Evolutionary conservation across 2,113 vertebrate genomes (phyloP), one percentile per base, ranked within the genome.

Genomic region (Ploceus nigricollis): DNA sequence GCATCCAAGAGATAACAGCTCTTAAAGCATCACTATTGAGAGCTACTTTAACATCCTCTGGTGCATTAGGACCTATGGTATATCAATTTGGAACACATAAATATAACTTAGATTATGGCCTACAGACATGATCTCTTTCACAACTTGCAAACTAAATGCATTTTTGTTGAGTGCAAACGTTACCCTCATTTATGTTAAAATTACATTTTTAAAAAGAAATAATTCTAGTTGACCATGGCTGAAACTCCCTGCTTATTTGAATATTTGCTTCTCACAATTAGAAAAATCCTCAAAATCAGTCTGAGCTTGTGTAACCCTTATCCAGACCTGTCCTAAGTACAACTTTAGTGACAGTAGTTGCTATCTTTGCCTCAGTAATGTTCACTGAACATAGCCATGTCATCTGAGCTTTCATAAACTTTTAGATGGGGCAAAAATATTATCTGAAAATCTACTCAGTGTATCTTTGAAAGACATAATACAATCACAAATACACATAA

Each of bases 1-100:
- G 86, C 22, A 77, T 28, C 98, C 98, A 99, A 20, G 97, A 98
- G 75, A 99, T 96, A 27, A 54, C 22, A 2, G 98, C 96, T 60
- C 95, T 97, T 54, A 97, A 92, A 57, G 98, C 69, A 21, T 90
- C 97, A 7, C 96, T 93, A 7, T 91, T 81, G 57, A 97, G 96
- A 91, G 90, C 75, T 24, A 98, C 97, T 87, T 96, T 96, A 51
- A 98, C 76, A 82, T 97, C 94, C 51, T 7, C 93, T n/a, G 98
- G 98, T 42, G 96, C 57, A 5, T 20, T 69, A 58, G 98, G 98
- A 94, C 98, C 98, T 98, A 57, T 0, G 7, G 69, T 7, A 6
- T 18, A 80, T 71, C 68, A 93, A 65, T 76, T 93, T 87, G 84
- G 90, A 95, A 96, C n/a, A 94, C 35, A 73, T 16, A 57, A 95